A percentile compares a stretch with the other conserved stretches of the same genome.
Evolutionary conservation across 2,113 vertebrate species (phyloP).

Genomic region (Parus major): DNA sequence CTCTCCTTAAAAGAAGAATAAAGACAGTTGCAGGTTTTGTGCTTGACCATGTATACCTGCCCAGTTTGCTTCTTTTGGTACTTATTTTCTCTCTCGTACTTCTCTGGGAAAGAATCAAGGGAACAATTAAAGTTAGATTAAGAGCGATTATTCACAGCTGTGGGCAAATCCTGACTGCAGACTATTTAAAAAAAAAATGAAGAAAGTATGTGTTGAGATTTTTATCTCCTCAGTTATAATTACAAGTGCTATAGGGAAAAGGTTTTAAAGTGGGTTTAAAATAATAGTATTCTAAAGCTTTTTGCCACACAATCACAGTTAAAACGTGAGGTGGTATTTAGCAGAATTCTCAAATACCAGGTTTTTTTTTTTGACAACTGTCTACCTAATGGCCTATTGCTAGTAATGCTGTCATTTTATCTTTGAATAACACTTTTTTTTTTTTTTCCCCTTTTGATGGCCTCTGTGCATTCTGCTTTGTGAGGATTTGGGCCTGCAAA

Average conservation of each 20-base stretch:
- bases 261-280: background rate
- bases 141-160: background rate
- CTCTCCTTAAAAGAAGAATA: background rate
- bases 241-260: background rate
- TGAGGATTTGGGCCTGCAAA: background rate
- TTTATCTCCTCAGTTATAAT: background rate
- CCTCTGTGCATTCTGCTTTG: background rate
- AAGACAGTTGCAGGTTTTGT: background rate
- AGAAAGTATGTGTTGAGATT: background rate
- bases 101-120: background rate
- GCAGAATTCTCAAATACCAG: background rate
- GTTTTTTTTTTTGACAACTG: background rate
- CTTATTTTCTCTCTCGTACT: background rate
- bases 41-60: background rate
- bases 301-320: background rate
- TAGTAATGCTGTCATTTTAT: background rate
- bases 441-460: background rate
- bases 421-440: background rate
- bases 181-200: background rate
- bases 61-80: background rate
- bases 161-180: background rate
- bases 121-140: background rate
- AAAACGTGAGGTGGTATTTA: background rate
- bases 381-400: background rate
- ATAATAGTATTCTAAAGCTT: background rate